Conservation (phyloP, 2,888 invertebrate species). For the Drosophila niveifrons region DNA sequence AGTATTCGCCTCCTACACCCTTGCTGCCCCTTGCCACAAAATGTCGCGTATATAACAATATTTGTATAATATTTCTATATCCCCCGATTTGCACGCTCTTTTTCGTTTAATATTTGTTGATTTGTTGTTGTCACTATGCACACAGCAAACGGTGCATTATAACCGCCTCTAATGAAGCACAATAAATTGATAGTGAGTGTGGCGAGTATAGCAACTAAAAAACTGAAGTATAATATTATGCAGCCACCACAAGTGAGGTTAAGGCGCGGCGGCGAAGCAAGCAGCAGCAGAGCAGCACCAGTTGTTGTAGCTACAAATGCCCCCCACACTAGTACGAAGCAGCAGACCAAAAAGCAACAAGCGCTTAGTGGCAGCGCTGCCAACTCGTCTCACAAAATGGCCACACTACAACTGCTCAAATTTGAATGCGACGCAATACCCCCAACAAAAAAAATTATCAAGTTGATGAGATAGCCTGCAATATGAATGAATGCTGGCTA, state of each 20-base stretch:
- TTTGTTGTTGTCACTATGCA: conserved; percentile 11
- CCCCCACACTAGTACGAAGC: conserved; percentile 62
- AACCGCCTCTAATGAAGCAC: conserved; percentile 51
- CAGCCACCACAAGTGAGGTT: conserved; percentile 75
- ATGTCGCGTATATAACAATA: conserved; percentile 22
- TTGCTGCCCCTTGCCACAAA: neutral
- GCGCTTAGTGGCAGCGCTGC: conserved; percentile 51
- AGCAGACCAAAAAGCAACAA: conserved; percentile 59
- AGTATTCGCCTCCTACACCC: conserved; percentile 1
- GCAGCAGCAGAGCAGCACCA: conserved; percentile 28
- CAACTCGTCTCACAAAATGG: conserved; percentile 38
- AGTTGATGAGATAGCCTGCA: neutral
- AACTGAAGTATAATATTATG: conserved; percentile 68
- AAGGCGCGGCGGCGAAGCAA: conserved; percentile 50
- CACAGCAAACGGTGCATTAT: conserved; percentile 50
- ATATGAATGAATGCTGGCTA: conserved; percentile 11
- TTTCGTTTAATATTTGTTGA: conserved; percentile 40
- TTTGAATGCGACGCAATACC: conserved; percentile 60
- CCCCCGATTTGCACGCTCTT: conserved; percentile 51
- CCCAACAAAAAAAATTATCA: neutral
- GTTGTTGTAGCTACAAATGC: conserved; percentile 26
- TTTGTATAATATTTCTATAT: conserved; percentile 8
- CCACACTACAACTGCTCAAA: conserved; percentile 16
- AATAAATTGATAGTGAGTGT: conserved; percentile 43
- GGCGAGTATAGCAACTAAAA: conserved; percentile 8